Base-by-base conservation (phyloP, 2,797 vertebrate genomes). In the Takifugu rubripes region DNA sequence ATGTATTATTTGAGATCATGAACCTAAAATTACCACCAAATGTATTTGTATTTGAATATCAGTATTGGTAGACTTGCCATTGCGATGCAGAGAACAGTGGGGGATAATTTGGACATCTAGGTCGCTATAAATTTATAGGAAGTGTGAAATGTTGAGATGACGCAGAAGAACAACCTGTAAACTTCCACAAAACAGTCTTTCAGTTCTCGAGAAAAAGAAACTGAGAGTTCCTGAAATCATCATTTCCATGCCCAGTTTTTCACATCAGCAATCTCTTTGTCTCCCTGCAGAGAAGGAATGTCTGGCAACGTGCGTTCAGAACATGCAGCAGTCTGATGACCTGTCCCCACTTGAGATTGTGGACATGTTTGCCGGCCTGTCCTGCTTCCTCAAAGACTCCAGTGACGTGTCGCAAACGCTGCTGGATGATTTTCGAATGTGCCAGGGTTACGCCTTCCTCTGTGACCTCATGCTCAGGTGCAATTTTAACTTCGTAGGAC, bases 261-360 rank as follows among this genome's bases (percentile, higher is more conserved):
- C 25, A 25, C 0, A 24, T 47, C 5, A 16, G 17, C 40, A 14
- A 45, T 51, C 43, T 5, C 12, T 2, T 29, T 6, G 12, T 54
- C 5, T 21, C 1, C 49, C 51, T 53, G 47, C 92, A 99, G 97
- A 99, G 90, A 99, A 99, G 85, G 96, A 99, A 86, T 99, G 96
- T 80, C 88, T 99, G 79, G 90, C 93, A 76, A 98, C 95, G 0
- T 99, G 97, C 81, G 93, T 99, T 46, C 97, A 99, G 88, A 99
- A 98, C 89, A 98, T 99, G 97, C 96, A 98, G 87, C 96, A 99
- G 72, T 98, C 96, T 0, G 96, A 98, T 27, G 97, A 99, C 74
- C 92, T 99, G 60, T 98, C 95, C 24, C 93, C 96, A 0, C 77
- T 97, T 77, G 97, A 99, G 91, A 98, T 98, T n/a, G 96, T 99